Conservation (phyloP, 2,113 vertebrate genomes). For the Pseudorhombus dupliciocellatus region DNA sequence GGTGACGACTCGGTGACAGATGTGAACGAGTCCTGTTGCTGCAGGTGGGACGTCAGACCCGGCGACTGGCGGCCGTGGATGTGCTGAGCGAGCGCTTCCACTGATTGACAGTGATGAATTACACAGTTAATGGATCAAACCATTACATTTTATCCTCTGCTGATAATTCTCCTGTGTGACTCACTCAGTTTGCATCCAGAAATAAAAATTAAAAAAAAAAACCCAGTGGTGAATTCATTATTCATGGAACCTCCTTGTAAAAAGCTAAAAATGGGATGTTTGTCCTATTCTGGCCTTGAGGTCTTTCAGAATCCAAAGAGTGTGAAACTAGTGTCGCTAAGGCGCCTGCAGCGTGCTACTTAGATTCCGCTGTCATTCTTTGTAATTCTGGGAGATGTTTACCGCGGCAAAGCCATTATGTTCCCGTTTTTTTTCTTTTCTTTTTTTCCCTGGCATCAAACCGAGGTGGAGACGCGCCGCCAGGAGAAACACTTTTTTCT, state of each 20-base stretch:
- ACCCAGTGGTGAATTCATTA: too few species aligned
- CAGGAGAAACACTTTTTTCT: background rate
- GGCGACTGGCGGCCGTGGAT: conserved; percentile 11
- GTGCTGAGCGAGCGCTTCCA: conserved; percentile 4
- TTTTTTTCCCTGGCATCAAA: conserved; percentile 1
- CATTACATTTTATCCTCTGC: background rate
- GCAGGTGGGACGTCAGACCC: conserved; percentile 54
- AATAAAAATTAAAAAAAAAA: background rate
- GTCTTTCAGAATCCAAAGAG: background rate
- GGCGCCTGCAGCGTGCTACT: background rate
- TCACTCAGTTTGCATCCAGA: background rate
- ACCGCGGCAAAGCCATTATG: background rate
- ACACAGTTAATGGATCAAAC: conserved; percentile 46
- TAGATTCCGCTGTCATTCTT: background rate
- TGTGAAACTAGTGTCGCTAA: background rate
- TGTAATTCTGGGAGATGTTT: conserved; percentile 4
- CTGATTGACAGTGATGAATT: conserved; percentile 55
- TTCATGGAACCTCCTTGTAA: background rate
- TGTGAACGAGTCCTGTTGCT: background rate
- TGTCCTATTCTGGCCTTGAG: background rate
- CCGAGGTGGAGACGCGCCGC: background rate
- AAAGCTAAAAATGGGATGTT: background rate
- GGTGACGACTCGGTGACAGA: conserved; percentile 34
- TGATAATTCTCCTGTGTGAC: background rate
- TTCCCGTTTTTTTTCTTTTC: background rate